A percentile compares a stretch with the other conserved stretches of the same genome.
Evolutionary conservation across 2,797 vertebrate species (phyloP).

Genomic region (Sebastes goodei): DNA sequence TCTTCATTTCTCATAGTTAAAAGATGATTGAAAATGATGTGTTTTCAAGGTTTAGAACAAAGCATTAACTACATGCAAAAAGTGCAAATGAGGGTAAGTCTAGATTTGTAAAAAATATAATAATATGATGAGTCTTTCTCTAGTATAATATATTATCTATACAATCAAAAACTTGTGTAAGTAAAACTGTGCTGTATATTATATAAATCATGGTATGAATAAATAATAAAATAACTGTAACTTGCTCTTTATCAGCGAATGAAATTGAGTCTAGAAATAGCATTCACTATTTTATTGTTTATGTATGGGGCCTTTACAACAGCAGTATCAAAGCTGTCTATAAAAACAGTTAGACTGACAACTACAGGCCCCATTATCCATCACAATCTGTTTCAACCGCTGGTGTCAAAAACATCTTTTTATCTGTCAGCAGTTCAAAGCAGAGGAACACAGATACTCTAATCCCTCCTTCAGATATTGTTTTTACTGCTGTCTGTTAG

Average conservation of each 20-base stretch:
- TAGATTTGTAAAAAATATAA: background rate
- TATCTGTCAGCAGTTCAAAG: conserved; percentile 54
- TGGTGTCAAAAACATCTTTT: conserved; percentile 43
- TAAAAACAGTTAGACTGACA: conserved; percentile 31
- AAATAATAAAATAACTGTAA: background rate
- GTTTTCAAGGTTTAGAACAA: background rate
- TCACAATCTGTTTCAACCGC: conserved; percentile 35
- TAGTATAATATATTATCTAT: background rate
- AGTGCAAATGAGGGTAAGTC: background rate
- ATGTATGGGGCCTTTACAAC: background rate
- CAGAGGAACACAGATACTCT: conserved; percentile 44
- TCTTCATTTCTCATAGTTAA: background rate
- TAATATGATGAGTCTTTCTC: background rate
- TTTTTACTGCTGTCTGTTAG: conserved; percentile 41
- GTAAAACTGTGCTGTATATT: background rate
- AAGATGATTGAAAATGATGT: background rate
- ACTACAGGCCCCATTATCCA: conserved; percentile 23
- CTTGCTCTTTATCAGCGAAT: background rate
- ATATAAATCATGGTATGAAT: background rate
- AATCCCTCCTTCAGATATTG: conserved; percentile 60
- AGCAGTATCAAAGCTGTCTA: conserved; percentile 12
- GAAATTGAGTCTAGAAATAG: background rate
- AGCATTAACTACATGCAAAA: background rate
- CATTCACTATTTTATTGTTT: background rate
- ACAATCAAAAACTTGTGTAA: background rate